A percentile compares a stretch with the other conserved stretches of the same genome.
Conservation (phyloP, 2,888 invertebrate species). For the Drosophila bunnanda region DNA sequence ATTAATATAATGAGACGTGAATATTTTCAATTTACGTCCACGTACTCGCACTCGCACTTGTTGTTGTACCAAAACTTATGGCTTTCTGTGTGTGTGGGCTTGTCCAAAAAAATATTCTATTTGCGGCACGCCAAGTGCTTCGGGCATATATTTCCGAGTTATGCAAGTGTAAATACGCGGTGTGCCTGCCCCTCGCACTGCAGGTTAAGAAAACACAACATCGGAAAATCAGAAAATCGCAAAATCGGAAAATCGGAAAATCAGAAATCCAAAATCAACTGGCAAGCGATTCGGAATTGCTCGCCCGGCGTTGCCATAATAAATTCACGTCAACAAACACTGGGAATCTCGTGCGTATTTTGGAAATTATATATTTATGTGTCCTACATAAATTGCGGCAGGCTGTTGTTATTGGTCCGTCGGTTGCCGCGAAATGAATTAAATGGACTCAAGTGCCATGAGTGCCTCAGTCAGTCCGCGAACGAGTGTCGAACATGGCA, state of each 20-base stretch:
- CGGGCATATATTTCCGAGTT: conserved; percentile 25
- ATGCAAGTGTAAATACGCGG: conserved; percentile 31
- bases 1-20: conserved; percentile 67
- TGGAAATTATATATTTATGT: conserved; percentile 54
- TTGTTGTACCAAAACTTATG: conserved; percentile 4
- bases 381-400: conserved; percentile 47
- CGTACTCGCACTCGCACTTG: conserved; percentile 25
- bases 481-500: conserved; percentile 2
- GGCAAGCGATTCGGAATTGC: conserved; percentile 10
- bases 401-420: neutral
- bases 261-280: conserved; percentile 7
- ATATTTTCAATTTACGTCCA: conserved; percentile 64
- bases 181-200: conserved; percentile 6
- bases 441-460: conserved; percentile 5
- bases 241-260: neutral
- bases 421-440: conserved; percentile 11
- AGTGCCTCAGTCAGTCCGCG: conserved; percentile 4
- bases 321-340: conserved; percentile 38
- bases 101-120: conserved; percentile 39
- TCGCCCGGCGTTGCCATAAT: conserved; percentile 21
- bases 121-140: conserved; percentile 33
- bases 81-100: conserved; percentile 27
- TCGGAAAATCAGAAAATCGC: neutral
- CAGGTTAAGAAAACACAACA: conserved; percentile 7
- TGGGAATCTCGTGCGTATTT: conserved; percentile 45